These are phyloP conservation scores for Varecia variegata DNA, from an alignment of 2,797 vertebrate species.

Conservation along the genomic window DNA sequence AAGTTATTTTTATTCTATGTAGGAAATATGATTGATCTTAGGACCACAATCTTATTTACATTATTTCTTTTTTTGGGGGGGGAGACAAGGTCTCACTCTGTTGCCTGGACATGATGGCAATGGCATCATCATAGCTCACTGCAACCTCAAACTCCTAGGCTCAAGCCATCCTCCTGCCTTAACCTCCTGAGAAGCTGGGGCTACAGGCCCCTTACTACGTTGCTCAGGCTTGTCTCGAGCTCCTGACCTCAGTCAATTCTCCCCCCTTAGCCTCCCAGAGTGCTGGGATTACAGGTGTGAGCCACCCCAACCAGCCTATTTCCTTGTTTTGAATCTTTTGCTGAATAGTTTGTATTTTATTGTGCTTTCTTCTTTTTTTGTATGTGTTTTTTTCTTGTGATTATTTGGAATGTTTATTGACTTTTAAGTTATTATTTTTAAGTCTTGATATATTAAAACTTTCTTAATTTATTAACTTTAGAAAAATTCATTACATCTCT, in stretches of 20 bases:
- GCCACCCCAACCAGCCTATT: background rate
- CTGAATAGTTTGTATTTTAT: background rate
- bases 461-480: background rate
- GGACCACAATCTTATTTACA: background rate
- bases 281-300: background rate
- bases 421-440: background rate
- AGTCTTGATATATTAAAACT: background rate
- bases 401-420: background rate
- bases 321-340: background rate
- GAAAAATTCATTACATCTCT: background rate
- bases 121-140: background rate
- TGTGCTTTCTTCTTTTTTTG: background rate
- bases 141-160: background rate
- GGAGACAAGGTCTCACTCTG: background rate
- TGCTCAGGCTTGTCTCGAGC: background rate
- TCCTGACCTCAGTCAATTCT: background rate
- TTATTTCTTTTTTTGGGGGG: background rate
- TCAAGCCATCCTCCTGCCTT: background rate
- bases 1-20: background rate
- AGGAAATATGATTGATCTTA: background rate
- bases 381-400: background rate
- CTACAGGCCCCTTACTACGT: background rate
- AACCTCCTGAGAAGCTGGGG: background rate
- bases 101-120: background rate
- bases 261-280: background rate